Base-by-base conservation (phyloP, 2,888 invertebrate species). In the Pseudococcus viburni region DNA sequence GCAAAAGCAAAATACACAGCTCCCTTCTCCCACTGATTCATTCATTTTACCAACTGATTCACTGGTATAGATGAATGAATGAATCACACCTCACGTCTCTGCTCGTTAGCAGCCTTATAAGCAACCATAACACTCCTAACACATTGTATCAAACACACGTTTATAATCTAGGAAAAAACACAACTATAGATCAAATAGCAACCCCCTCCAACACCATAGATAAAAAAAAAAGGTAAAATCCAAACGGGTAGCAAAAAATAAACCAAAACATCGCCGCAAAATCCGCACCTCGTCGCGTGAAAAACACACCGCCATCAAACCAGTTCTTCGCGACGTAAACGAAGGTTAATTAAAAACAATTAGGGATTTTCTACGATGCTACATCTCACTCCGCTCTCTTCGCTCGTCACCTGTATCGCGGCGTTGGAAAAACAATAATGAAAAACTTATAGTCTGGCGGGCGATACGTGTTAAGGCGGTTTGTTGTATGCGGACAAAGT, bases 391-490 rank as follows among this genome's bases (percentile, higher is more conserved):
- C 51, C 11, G 51, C 51, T 51, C 51, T 11, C 51, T 17, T 1
- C 17, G 51, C 15, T 19, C 59, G 59, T 6, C 26, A 33, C 26
- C 19, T 19, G 6, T 11, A 5, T n/a, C 19, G 19, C 19, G 19
- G 7, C 19, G 22, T 0, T 19, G 48, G 48, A 83, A 84, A 84
- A 84, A 84, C 48, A 51, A 59, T 19, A 17, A 84, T 84, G 84
- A 85, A 85, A 51, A 85, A 85, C 33, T 46, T 17, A 48, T 55
- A 22, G 55, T 55, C 55, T 55, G 15, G 55, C 59, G 59, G 19
- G 19, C 55, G 85, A 59, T 59, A 59, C n/a, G 39, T 48, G 51
- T 51, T 85, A 55, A 85, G 39, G 64, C 39, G 55, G 64, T 64
- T 64, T 39, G 83, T 46, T 11, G 33, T n/a, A 15, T 19, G 26